A percentile compares a stretch with the other conserved stretches of the same genome.
Conservation (phyloP, 2,113 vertebrate species). For the Peromyscus polionotus region DNA sequence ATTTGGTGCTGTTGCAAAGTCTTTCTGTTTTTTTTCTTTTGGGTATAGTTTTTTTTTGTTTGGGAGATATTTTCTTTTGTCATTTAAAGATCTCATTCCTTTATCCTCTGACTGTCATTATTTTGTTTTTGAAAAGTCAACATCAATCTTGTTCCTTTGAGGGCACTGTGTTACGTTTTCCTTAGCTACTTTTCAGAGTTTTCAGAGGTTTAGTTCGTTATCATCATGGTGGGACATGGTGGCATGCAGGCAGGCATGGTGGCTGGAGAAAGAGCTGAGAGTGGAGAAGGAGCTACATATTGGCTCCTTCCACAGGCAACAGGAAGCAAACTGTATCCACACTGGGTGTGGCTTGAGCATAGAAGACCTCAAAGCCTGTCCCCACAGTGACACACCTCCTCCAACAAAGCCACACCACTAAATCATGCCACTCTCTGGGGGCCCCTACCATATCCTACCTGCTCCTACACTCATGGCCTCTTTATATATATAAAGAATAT, state of each 20-base stretch:
- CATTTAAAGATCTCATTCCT: neutral
- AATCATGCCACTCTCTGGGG: neutral
- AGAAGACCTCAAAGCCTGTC: neutral
- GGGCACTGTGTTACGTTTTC: slow-evolving; percentile 3
- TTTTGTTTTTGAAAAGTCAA: slow-evolving; percentile 48
- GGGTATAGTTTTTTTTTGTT: neutral
- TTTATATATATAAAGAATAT: neutral
- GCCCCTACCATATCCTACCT: neutral
- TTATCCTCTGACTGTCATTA: slow-evolving; percentile 43
- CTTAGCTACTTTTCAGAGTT: slow-evolving; percentile 46
- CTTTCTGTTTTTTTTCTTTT: slow-evolving; percentile 8
- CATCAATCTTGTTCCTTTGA: neutral
- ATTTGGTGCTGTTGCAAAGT: slow-evolving; percentile 17
- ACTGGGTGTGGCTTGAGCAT: neutral
- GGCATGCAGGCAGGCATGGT: too few relatives aligned
- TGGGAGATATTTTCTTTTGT: slow-evolving; percentile 42
- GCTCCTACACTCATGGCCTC: neutral
- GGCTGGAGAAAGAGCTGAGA: too few relatives aligned
- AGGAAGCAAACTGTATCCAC: neutral
- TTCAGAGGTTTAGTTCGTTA: neutral
- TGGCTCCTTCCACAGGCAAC: neutral
- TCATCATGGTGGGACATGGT: too few relatives aligned
- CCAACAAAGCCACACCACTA: neutral
- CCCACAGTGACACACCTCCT: neutral
- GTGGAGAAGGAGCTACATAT: too few relatives aligned